These are phyloP conservation scores for Empis livida DNA, from an alignment of 2,888 invertebrate genomes.

Conservation along the genomic window DNA sequence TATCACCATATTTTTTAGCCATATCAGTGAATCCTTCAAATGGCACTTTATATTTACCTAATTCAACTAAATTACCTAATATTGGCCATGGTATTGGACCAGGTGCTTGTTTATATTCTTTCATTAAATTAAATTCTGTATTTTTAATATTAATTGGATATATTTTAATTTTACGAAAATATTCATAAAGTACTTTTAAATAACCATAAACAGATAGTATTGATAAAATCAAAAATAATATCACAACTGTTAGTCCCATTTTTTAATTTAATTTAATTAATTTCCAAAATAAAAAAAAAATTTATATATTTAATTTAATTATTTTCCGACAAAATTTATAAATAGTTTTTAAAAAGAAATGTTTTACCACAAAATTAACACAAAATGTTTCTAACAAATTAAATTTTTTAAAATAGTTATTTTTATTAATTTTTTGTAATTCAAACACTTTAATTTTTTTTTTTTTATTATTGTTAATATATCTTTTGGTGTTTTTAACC, in stretches of 20 bases:
- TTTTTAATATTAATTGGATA: slow-evolving; percentile 8
- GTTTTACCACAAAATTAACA: too few species aligned
- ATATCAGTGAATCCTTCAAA: slow-evolving; percentile 58
- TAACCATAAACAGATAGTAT: slow-evolving; percentile 16
- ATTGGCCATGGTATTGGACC: slow-evolving; percentile 57
- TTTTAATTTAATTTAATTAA: slow-evolving; percentile 3
- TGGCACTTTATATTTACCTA: slow-evolving; percentile 49
- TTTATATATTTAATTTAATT: neutral
- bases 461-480: too few species aligned
- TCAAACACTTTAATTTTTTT: too few species aligned
- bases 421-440: too few species aligned
- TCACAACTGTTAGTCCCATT: slow-evolving; percentile 14
- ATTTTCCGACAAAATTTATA: too few species aligned
- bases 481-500: neutral
- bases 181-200: slow-evolving; percentile 17
- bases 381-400: too few species aligned
- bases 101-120: slow-evolving; percentile 38
- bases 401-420: too few species aligned
- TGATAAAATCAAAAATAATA: slow-evolving; percentile 12
- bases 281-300: slow-evolving; percentile 16
- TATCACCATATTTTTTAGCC: slow-evolving; percentile 54
- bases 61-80: slow-evolving; percentile 54
- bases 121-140: slow-evolving; percentile 2
- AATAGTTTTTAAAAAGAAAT: too few species aligned
- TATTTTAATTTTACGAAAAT: slow-evolving; percentile 17